Evolutionary conservation across 2,888 invertebrate species (phyloP), one percentile per base, ranked within the genome.

Genomic region (Byasa hedistus): DNA sequence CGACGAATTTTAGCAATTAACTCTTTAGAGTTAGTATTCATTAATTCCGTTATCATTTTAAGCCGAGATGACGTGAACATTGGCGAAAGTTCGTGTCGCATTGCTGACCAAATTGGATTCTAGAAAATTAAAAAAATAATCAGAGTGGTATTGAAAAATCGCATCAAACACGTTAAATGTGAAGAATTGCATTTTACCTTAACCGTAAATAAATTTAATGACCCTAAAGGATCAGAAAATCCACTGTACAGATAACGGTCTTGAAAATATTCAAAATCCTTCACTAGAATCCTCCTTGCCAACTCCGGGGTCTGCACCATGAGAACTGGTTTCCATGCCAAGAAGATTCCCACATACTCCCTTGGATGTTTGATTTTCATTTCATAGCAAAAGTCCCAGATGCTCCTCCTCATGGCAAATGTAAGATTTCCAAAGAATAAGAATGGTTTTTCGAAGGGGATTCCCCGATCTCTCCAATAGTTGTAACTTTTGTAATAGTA

Each of bases 21-120:
- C 68, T 87, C 79, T 3, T 69, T 70, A 0, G 86, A 80, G 65
- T 87, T 89, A 4, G 73, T 69, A 64, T 88, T 88, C 88, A 89
- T 89, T n/a, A 87, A 75, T 55, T 86, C 82, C 0, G 86, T 83
- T 54, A 85, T 69, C 22, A 71, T 72, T 67, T 78, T 83, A 59
- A 89, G 71, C 0, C 85, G 79, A 21, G 75, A 60, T 2, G 84
- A 76, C 0, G 88, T 89, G 69, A 89, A 89, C 81, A 87, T 80
- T 0, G 88, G 84, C 0, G 86, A 79, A 1, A 88, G 61, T 23
- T 87, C 83, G 22, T 81, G 78, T 48, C 86, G 77, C 76, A 88
- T 80, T 39, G 76, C 68, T 0, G 75, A 67, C 89, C 88, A 89
- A 69, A 77, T 75, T 23, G 88, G 88, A 62, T 84, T 85, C 88